A percentile compares a stretch with the other conserved stretches of the same genome.
phyloP scores from a whole-genome alignment of 1,140 invertebrate genomes.

The Pseudomyrmex flavicornis region DNA sequence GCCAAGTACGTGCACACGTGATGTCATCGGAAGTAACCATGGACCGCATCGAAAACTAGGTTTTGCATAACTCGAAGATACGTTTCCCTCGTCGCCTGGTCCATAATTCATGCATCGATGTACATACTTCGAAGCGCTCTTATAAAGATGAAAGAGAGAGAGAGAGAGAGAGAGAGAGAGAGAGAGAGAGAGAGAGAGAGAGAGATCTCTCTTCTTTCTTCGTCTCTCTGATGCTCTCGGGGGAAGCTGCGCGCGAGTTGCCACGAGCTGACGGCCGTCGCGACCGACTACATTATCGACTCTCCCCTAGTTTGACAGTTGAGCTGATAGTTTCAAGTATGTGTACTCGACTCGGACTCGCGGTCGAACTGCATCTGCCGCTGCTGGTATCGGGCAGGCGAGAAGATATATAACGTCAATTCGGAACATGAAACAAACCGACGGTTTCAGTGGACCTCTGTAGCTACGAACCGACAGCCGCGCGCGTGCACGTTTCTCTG shows the following conservation, averaged over 20 bases:
- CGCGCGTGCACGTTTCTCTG: conserved; percentile 39
- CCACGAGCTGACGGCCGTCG: background rate
- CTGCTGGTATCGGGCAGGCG: background rate
- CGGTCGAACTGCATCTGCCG: conserved; percentile 44
- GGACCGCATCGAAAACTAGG: conserved; percentile 27
- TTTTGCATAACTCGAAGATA: conserved; percentile 60
- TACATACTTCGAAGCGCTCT: conserved; percentile 49
- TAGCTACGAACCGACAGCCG: conserved; percentile 16
- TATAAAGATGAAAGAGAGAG: conserved; percentile 17
- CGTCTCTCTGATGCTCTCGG: conserved; percentile 8
- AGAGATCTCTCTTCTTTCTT: background rate
- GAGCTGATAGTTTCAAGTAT: conserved; percentile 59
- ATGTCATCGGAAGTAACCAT: conserved; percentile 35
- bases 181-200: too few relatives aligned
- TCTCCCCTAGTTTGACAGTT: conserved; percentile 52
- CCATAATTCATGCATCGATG: conserved; percentile 52
- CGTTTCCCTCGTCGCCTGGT: conserved; percentile 42
- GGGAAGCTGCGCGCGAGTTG: background rate
- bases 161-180: background rate
- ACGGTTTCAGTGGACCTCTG: conserved; percentile 39
- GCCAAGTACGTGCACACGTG: conserved; percentile 9
- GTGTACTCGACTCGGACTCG: conserved; percentile 50
- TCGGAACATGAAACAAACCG: conserved; percentile 54
- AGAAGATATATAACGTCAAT: conserved; percentile 46
- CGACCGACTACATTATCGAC: conserved; percentile 55